Evolutionary conservation across 2,113 vertebrate genomes (phyloP).

Genomic region (Neofelis nebulosa): DNA sequence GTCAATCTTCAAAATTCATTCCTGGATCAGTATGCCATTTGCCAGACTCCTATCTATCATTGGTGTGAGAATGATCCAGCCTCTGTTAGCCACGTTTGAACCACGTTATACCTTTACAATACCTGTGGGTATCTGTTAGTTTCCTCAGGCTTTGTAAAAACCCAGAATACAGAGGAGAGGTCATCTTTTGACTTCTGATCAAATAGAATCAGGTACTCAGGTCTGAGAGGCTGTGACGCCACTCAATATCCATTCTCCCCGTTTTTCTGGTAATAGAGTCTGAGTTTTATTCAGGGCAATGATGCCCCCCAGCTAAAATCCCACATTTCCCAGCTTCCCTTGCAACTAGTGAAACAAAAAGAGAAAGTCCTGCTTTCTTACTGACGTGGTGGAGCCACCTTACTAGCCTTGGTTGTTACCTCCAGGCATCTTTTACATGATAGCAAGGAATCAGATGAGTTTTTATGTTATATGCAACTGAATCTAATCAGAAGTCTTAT

Average conservation of each 20-base stretch:
- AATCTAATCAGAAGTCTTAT: not conserved
- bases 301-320: not conserved
- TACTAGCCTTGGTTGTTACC: not conserved
- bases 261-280: not conserved
- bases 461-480: not conserved
- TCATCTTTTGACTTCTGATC: not conserved
- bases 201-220: not conserved
- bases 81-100: not conserved
- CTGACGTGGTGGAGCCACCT: not conserved
- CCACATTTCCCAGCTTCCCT: not conserved
- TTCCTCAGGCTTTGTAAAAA: not conserved
- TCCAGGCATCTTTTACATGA: not conserved
- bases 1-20: not conserved
- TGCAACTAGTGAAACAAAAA: conserved; percentile 8
- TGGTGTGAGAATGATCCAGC: not conserved
- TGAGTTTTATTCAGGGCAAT: conserved; percentile 4
- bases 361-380: not conserved
- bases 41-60: not conserved
- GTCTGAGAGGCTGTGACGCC: not conserved
- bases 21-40: not conserved
- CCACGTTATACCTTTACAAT: not conserved
- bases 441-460: not conserved
- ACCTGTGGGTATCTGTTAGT: not conserved
- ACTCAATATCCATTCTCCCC: not conserved
- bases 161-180: not conserved